Percentiles rank a stretch among this genome's conserved stretches.
phyloP scores from a whole-genome alignment of 1,140 invertebrate genomes.

The Telenomus remus region DNA sequence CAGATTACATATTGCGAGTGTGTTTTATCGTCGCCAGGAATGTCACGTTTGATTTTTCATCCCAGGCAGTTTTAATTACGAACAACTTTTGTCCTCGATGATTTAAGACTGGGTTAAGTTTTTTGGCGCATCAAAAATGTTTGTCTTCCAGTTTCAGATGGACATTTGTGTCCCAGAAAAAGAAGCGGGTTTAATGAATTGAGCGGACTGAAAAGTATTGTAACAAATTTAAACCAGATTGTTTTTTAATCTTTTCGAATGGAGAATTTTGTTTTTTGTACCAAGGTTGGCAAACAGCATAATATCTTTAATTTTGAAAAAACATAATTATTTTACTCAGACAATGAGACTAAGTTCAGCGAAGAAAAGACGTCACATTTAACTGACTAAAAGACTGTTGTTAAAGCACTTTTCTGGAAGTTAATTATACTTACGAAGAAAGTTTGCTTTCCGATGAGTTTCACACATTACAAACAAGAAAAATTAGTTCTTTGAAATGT shows the following conservation, averaged over 20 bases:
- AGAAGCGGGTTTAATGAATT: too few relatives aligned
- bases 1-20: constrained; percentile 16
- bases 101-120: too few relatives aligned
- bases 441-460: neutral
- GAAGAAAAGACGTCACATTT: constrained; percentile 9
- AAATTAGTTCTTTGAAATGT: too few relatives aligned
- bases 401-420: constrained; percentile 19
- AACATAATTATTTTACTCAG: constrained; percentile 40
- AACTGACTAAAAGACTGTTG: constrained; percentile 7
- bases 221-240: too few relatives aligned
- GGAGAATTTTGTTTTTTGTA: too few relatives aligned
- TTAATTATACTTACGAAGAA: constrained; percentile 1
- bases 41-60: too few relatives aligned
- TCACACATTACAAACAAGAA: neutral
- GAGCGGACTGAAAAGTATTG: too few relatives aligned
- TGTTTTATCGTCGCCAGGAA: constrained; percentile 7
- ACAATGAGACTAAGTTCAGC: constrained; percentile 21
- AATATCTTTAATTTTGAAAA: constrained; percentile 39
- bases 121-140: neutral
- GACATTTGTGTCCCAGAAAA: too few relatives aligned
- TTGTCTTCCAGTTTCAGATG: constrained; percentile 21
- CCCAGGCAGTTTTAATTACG: too few relatives aligned
- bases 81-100: too few relatives aligned
- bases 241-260: too few relatives aligned
- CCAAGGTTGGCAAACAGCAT: constrained; percentile 37